Percentiles rank a stretch among this genome's conserved stretches.
Evolutionary conservation across 2,888 invertebrate species (phyloP).

Genomic region (Eristalinus aeneus): DNA sequence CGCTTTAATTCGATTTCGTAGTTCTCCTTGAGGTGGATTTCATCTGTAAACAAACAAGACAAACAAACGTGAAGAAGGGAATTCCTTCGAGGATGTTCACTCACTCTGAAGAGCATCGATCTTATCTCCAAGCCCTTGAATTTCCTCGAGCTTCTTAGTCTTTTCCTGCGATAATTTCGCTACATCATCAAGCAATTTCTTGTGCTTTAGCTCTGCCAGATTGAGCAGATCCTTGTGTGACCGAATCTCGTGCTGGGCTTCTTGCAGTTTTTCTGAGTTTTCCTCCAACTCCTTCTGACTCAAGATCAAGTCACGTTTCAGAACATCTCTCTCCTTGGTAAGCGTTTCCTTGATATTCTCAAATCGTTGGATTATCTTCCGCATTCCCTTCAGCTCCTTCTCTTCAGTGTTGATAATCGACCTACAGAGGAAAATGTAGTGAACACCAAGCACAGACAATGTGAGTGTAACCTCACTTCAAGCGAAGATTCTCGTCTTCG

Average conservation of each 20-base stretch:
- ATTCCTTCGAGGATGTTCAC: not conserved
- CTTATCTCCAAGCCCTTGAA: conserved; percentile 78
- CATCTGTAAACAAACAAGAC: conserved; percentile 72
- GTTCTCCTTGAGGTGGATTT: conserved; percentile 78
- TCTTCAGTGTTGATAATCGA: conserved; percentile 75
- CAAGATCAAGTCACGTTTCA: conserved; percentile 76
- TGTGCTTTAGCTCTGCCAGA: conserved; percentile 74
- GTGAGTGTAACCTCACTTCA: conserved; percentile 73
- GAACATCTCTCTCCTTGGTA: conserved; percentile 77
- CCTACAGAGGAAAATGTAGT: not conserved
- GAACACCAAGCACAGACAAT: not conserved
- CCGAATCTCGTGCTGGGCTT: conserved; percentile 78
- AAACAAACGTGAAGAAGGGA: not conserved
- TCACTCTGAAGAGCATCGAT: conserved; percentile 77
- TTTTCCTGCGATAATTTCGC: conserved; percentile 76
- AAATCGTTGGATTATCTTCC: conserved; percentile 76
- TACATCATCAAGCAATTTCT: conserved; percentile 76
- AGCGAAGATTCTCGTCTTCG: conserved; percentile 76
- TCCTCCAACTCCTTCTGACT: conserved; percentile 74
- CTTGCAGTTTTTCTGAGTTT: conserved; percentile 74
- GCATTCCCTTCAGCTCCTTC: conserved; percentile 78
- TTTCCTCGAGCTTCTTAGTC: conserved; percentile 77
- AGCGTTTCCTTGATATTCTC: conserved; percentile 77
- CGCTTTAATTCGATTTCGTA: conserved; percentile 79
- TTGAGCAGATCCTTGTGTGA: conserved; percentile 77